Evolutionary conservation across 2,113 vertebrate genomes (phyloP).

Genomic region (Crotalus tigris): DNA sequence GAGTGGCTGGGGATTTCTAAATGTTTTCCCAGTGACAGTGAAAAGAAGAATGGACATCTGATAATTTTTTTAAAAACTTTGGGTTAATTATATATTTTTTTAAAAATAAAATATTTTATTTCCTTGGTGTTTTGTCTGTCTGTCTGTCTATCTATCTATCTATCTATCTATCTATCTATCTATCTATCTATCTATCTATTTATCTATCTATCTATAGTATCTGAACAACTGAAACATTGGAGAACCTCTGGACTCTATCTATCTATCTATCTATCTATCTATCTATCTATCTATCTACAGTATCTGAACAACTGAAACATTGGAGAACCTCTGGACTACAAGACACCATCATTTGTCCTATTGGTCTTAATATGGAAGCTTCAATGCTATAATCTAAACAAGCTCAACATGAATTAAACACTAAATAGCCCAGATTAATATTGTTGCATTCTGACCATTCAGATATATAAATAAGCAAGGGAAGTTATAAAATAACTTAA

Average conservation of each 20-base stretch:
- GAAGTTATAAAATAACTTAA: not conserved
- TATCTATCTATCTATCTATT: too few species aligned
- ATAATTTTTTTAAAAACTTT: not conserved
- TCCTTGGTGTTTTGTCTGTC: not conserved
- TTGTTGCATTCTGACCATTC: not conserved
- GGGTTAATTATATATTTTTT: not conserved
- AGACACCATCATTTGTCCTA: not conserved
- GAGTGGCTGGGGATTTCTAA: conserved; percentile 49
- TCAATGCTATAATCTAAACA: not conserved
- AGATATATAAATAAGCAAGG: not conserved
- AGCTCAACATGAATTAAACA: not conserved
- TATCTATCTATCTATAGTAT: too few species aligned
- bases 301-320: not conserved
- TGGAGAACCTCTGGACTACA: not conserved
- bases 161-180: not conserved
- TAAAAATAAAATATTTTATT: not conserved
- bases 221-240: not conserved
- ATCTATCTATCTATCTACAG: too few species aligned
- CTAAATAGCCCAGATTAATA: not conserved
- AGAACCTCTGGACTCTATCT: not conserved
- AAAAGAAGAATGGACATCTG: conserved; percentile 14
- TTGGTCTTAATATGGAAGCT: not conserved
- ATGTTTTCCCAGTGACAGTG: conserved; percentile 12
- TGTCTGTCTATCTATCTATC: not conserved
- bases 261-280: too few species aligned